Evolutionary conservation across 1,140 invertebrate species (phyloP), one percentile per base, ranked within the genome.

Genomic region (Bombus pyrosoma): DNA sequence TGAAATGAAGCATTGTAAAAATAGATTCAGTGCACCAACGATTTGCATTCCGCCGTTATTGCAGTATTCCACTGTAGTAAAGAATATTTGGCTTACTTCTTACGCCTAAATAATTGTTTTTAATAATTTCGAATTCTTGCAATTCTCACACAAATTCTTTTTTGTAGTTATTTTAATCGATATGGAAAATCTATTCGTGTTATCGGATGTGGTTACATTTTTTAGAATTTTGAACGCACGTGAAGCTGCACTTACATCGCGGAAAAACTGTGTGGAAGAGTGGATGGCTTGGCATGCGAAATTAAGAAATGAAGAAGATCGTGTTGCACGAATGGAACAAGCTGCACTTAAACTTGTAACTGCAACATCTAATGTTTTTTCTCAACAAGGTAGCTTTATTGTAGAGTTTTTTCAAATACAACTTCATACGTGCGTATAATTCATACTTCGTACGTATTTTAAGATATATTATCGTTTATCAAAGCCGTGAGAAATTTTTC

Each of bases 231-330:
- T 95, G 73, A 93, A 92, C 85, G 94, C 94, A 47, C 93, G 94
- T 57, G 94, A 95, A 91, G 92, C 93, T 73, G 94, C 93, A 83
- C 92, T 95, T 69, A 90, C 91, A 15, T 93, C 94, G 43, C 92
- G 95, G 64, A 94, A 94, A 86, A 95, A 94, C 77, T 95, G 94
- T 84, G 94, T 95, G 13, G 93, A 95, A 77, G 93, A 95, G 83
- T 95, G 93, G 94, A 95, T 95, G 76, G 94, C 94, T 53, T 95
- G 94, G 94, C 94, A 95, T 86, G 91, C 94, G 34, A 93, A 92
- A 83, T 90, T 95, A 69, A 93, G 92, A 80, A 93, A 93, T 15
- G 94, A 95, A 81, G 95, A 95, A 77, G 93, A 93, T 72, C 93
- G 93, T 79, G 93, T 95, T 39, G 91, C 92, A 83, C 94, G 92